Conservation (phyloP, 2,888 invertebrate genomes). For the Temnothorax rugatulus region DNA sequence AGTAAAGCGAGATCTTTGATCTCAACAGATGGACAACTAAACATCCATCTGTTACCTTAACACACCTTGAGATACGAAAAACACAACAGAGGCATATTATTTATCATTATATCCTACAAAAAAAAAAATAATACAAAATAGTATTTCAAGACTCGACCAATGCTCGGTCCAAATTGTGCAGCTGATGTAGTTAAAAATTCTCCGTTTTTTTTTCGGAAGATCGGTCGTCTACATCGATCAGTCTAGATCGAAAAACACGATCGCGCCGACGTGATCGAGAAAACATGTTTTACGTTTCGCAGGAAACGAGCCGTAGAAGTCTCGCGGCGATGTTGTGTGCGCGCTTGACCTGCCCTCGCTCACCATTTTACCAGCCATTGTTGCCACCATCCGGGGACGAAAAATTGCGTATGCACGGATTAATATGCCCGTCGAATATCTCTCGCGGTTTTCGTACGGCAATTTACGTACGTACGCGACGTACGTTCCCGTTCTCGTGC, state of each 20-base stretch:
- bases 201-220: neutral
- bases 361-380: conserved; percentile 81
- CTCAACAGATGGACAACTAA: neutral
- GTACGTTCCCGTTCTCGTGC: neutral
- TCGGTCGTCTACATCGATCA: neutral
- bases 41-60: neutral
- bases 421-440: conserved; percentile 19
- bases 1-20: neutral
- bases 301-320: conserved; percentile 25
- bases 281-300: conserved; percentile 33
- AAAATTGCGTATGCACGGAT: conserved; percentile 71
- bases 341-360: conserved; percentile 82
- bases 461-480: neutral
- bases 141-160: neutral
- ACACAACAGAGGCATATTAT: neutral
- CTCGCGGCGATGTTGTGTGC: conserved; percentile 50
- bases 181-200: too few species aligned
- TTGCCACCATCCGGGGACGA: conserved; percentile 78
- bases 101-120: neutral
- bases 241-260: neutral
- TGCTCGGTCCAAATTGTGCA: too few species aligned
- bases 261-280: neutral
- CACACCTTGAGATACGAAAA: neutral
- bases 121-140: neutral
- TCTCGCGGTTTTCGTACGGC: neutral